These are phyloP conservation scores for Panagrolaimus sp. DNA, from an alignment of 1,140 invertebrate species.

Conservation along the genomic window DNA sequence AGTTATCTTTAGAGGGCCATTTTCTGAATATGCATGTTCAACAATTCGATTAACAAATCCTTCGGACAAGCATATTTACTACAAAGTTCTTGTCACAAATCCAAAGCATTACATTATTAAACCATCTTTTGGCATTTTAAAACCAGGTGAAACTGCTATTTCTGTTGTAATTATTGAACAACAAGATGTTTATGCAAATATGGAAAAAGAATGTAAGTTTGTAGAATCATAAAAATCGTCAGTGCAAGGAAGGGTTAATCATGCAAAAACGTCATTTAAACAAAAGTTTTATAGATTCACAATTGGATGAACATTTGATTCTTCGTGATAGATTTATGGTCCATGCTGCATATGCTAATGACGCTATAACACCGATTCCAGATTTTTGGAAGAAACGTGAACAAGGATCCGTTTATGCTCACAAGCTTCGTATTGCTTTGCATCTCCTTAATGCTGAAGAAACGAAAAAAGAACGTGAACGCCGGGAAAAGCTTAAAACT, in stretches of 20 bases:
- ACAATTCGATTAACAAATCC: background rate
- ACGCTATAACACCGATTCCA: background rate
- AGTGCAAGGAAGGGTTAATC: no score
- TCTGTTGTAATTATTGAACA: constrained; percentile 9
- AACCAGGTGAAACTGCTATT: background rate
- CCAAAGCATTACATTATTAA: background rate
- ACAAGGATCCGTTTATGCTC: background rate
- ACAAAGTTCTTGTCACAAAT: background rate
- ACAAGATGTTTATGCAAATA: background rate
- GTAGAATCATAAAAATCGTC: background rate
- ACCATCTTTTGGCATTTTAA: background rate
- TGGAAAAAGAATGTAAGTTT: background rate
- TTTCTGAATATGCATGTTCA: background rate
- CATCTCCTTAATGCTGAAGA: constrained; percentile 7
- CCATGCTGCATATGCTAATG: background rate
- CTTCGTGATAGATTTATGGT: background rate
- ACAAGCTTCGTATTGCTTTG: background rate
- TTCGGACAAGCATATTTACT: constrained; percentile 2
- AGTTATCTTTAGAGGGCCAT: background rate
- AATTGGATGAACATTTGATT: background rate
- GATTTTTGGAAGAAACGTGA: constrained; percentile 3
- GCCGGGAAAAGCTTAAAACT: no score
- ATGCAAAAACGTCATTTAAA: no score
- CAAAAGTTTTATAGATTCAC: background rate
- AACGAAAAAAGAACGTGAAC: background rate